Base-by-base conservation (phyloP, 2,888 invertebrate species). In the Papilio elwesi region DNA sequence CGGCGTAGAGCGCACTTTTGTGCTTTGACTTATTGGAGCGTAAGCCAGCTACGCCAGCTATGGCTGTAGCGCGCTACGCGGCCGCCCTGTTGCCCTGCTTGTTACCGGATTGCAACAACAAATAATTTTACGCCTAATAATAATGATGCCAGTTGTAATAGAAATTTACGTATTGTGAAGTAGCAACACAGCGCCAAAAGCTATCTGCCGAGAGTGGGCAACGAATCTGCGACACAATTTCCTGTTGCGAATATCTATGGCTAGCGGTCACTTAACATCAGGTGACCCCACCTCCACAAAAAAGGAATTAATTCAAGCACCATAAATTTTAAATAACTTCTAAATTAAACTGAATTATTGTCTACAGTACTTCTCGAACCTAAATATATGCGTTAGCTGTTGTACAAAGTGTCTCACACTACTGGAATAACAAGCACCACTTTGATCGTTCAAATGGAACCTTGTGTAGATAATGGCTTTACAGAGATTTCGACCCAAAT, bases 401-500 rank as follows among this genome's bases (percentile, higher is more conserved):
- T 38, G 59, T 38, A 59, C 59, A 59, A 38, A 59, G 59, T 77
- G 76, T 48, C 7, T 26, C 16, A 16, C 16, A 13, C 12, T 26
- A 6, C 43, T 63, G n/a, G 5, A 47, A 48, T 64, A 64, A 64
- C 64, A 26, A 49, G 47, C 48, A 48, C 12, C 64, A 48, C 49
- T 64, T 47, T 64, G 47, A 64, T 4, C 48, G 9, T 26, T 49
- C 68, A 49, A 59, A 68, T 59, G 68, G 68, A 59, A 59, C 59
- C 36, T 57, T 26, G 51, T 68, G 59, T 68, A 49, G 59, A 49
- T 68, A 68, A 68, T 68, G 59, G 68, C 57, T 59, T 68, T 59
- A 59, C 59, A 49, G 68, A 68, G 59, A 68, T 49, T 68, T 68
- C 57, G 68, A 68, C 68, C 68, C 38, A 51, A 59, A 68, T 68